These are phyloP conservation scores for Picus viridis DNA, from an alignment of 2,797 vertebrate genomes.

Conservation along the genomic window DNA sequence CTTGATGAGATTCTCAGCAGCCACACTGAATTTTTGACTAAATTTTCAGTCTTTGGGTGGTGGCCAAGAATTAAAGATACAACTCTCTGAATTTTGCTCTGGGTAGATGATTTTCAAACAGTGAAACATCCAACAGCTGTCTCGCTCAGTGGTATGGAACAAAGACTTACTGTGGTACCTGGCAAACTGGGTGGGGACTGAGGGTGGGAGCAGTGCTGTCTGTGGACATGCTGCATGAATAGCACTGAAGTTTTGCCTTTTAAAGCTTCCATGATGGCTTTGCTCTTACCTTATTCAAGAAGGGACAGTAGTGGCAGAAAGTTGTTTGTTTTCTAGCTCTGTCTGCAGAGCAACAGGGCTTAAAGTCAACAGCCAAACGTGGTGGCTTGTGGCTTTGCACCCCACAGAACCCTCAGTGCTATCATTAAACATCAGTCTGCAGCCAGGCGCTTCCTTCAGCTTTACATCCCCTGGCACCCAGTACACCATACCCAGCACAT, in stretches of 20 bases:
- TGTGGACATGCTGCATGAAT: rapidly evolving
- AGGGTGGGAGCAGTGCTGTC: neutral
- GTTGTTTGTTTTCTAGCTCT: neutral
- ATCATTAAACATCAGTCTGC: neutral
- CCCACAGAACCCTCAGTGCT: neutral
- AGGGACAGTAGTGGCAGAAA: neutral
- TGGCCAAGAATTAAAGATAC: neutral
- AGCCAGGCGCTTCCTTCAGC: neutral
- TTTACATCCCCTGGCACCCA: neutral
- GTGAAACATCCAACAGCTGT: neutral
- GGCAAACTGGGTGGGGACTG: neutral
- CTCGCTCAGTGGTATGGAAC: neutral
- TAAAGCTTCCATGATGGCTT: neutral
- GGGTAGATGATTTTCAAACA: neutral
- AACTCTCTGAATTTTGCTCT: neutral
- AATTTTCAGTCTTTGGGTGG: neutral
- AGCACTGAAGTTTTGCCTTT: neutral
- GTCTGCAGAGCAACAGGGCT: neutral
- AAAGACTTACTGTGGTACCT: neutral
- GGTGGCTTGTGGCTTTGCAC: neutral
- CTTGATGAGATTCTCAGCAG: neutral
- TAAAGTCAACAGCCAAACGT: rapidly evolving
- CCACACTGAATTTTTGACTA: neutral
- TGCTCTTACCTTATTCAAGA: too few species aligned
- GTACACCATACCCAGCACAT: neutral